Base-by-base conservation (phyloP, 2,797 vertebrate species). In the Sciurus vulgaris region DNA sequence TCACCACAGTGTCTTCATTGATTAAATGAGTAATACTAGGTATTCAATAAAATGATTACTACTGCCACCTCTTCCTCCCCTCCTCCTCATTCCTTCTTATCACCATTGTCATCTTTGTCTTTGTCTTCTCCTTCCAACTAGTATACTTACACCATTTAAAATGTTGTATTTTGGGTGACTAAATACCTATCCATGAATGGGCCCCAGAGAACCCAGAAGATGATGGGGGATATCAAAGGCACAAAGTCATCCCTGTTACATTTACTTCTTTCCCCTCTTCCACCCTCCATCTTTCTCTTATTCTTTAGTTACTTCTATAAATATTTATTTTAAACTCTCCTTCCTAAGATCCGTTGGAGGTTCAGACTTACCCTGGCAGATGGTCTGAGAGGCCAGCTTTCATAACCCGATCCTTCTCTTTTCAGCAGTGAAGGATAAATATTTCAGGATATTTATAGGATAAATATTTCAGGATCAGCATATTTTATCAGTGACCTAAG, bases 381-480 rank as follows among this genome's bases (percentile, higher is more conserved):
- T 96, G 96, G 89, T 78, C 77, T 76, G 41, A 84, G 93, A 82
- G 93, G 73, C 61, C 89, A 78, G 65, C 22, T 97, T 96, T 95
- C 97, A 70, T 91, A 97, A 79, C 85, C 76, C 63, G 86, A 84
- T 94, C 82, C 88, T 91, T 97, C 74, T 94, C 94, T 92, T 96
- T 93, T 86, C 94, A 7, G 47, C 97, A 97, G 89, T 51, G 76
- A 95, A 96, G 93, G 86, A 96, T 0, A 85, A 97, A 93, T 93
- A 74, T 97, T 98, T 97, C 87, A 84, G 54, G 41, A 85, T 92
- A 74, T 97, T 98, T 97, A n/a, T n/a, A 96, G 93, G 86, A 96
- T 0, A 85, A 97, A 93, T 93, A 74, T 97, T 98, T 97, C 87
- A 84, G 54, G 41, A 85, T 92, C 97, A 81, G 94, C 94, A 54